Percentiles rank a stretch among this genome's conserved stretches.
Evolutionary conservation across 1,140 invertebrate genomes (phyloP).

Genomic region (Cydia amplana): DNA sequence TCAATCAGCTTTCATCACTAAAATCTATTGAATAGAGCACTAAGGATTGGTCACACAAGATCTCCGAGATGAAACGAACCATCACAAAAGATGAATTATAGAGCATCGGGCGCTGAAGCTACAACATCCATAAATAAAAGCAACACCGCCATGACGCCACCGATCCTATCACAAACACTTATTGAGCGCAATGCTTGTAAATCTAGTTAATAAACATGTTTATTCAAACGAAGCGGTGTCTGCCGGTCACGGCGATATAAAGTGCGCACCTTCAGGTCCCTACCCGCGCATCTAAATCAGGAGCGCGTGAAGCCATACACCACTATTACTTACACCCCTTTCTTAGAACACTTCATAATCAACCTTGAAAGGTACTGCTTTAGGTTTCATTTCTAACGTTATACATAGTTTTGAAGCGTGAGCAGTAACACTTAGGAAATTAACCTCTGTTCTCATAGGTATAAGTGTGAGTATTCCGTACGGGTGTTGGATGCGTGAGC

Average conservation of each 20-base stretch:
- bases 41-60: neutral
- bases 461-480: neutral
- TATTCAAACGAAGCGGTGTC: constrained; percentile 31
- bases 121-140: neutral
- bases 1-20: too few species aligned
- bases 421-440: neutral
- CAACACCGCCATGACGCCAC: constrained; percentile 4
- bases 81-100: neutral
- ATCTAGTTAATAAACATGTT: constrained; percentile 32
- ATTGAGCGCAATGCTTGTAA: constrained; percentile 25
- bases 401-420: neutral
- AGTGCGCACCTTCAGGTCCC: constrained; percentile 13
- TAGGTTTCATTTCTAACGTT: neutral
- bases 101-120: neutral
- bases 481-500: neutral
- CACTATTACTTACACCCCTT: constrained; percentile 21
- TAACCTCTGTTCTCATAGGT: neutral
- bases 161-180: constrained; percentile 30
- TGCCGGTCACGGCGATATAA: constrained; percentile 20
- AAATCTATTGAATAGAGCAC: neutral
- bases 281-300: constrained; percentile 25
- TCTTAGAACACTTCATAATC: neutral
- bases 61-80: neutral
- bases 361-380: neutral
- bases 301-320: constrained; percentile 27